Conservation (phyloP, 2,797 vertebrate genomes). For the Sphenodon punctatus region DNA sequence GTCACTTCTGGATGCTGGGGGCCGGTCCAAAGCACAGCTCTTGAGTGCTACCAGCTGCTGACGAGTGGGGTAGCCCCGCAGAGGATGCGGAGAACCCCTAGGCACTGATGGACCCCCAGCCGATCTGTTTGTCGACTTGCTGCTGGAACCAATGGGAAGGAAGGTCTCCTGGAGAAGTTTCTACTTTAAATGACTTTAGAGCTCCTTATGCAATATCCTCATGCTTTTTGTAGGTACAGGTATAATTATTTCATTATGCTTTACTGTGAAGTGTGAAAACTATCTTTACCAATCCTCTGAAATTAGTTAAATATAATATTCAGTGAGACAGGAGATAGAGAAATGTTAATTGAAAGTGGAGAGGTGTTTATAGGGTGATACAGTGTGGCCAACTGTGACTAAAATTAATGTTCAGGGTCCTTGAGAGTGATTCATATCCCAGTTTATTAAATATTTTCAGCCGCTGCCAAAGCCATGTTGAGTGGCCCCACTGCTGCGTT, state of each 20-base stretch:
- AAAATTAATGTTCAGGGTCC: conserved; percentile 75
- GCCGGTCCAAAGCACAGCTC: too few species aligned
- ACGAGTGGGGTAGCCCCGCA: too few species aligned
- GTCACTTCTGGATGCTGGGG: too few species aligned
- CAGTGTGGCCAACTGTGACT: conserved; percentile 77
- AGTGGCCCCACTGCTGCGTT: not conserved
- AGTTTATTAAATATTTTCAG: conserved; percentile 63
- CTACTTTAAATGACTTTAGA: conserved; percentile 56
- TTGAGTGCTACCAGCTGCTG: too few species aligned
- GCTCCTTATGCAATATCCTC: conserved; percentile 75
- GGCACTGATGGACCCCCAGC: too few species aligned
- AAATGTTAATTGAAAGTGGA: conserved; percentile 83
- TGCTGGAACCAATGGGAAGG: not conserved
- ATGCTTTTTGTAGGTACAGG: conserved; percentile 76
- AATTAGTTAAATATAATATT: conserved; percentile 83
- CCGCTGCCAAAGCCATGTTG: conserved; percentile 4
- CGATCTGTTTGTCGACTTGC: too few species aligned
- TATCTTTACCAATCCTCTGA: conserved; percentile 81
- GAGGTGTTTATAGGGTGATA: conserved; percentile 81
- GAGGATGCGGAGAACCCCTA: too few species aligned
- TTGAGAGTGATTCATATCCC: conserved; percentile 62
- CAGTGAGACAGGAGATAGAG: conserved; percentile 75
- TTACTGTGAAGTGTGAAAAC: conserved; percentile 86
- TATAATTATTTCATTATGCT: conserved; percentile 86
- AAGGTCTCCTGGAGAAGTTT: conserved; percentile 39